Evolutionary conservation across 2,888 invertebrate genomes (phyloP).

Genomic region (Cosmia trapezina): DNA sequence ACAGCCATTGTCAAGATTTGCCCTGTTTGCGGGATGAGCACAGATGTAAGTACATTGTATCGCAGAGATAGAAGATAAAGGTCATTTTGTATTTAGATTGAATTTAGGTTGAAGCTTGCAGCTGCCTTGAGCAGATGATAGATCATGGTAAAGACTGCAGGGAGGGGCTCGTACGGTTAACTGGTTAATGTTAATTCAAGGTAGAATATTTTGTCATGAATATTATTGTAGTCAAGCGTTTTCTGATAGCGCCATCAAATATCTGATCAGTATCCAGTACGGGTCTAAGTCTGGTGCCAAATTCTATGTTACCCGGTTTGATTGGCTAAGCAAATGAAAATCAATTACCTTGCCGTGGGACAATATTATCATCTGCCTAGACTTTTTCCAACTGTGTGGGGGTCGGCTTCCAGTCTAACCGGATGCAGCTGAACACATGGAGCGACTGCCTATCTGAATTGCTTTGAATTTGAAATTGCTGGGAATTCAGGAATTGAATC

Average conservation of each 20-base stretch:
- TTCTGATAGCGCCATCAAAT: not conserved
- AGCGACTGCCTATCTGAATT: no score
- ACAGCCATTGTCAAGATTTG: slow-evolving; percentile 83
- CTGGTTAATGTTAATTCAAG: not conserved
- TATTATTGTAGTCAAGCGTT: not conserved
- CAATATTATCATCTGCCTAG: not conserved
- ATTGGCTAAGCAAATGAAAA: not conserved
- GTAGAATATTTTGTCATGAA: not conserved
- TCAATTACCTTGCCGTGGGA: not conserved
- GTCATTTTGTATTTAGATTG: slow-evolving; percentile 45
- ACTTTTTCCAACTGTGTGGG: no score
- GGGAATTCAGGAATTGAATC: no score
- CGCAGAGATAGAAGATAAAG: slow-evolving; percentile 37
- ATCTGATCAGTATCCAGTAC: not conserved
- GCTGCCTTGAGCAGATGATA: slow-evolving; percentile 35
- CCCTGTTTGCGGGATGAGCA: slow-evolving; percentile 66
- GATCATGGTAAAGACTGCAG: no score
- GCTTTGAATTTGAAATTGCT: no score
- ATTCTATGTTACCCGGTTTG: not conserved
- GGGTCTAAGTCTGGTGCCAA: not conserved
- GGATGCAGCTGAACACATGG: no score
- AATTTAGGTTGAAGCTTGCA: slow-evolving; percentile 15
- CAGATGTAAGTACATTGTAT: slow-evolving; percentile 35
- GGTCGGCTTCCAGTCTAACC: no score
- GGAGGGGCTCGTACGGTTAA: not conserved